phyloP scores from a whole-genome alignment of 1,140 invertebrate species.

The Drosophila tani region DNA sequence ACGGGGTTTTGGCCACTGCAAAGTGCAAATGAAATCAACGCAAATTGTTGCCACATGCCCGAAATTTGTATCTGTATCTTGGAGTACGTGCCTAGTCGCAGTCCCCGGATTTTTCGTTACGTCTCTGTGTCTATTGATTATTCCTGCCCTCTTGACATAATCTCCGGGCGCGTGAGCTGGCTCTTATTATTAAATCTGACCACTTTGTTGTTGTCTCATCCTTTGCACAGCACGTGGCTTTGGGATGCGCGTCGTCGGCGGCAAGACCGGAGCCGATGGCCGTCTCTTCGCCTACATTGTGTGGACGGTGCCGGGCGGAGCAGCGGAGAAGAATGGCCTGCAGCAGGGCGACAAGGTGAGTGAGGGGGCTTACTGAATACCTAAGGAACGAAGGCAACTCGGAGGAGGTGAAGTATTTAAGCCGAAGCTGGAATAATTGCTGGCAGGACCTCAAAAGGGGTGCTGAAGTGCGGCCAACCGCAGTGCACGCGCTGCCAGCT shows the following conservation, averaged over 20 bases:
- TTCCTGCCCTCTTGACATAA: conserved; percentile 44
- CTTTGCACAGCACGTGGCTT: conserved; percentile 91
- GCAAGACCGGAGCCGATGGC: conserved; percentile 93
- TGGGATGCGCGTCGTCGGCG: conserved; percentile 96
- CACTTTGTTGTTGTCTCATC: conserved; percentile 45
- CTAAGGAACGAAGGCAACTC: too few relatives aligned
- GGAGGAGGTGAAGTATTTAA: background rate
- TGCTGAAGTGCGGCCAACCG: conserved; percentile 36
- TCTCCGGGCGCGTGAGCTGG: conserved; percentile 42
- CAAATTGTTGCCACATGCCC: conserved; percentile 77
- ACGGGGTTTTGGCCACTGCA: conserved; percentile 47
- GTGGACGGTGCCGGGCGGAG: conserved; percentile 95
- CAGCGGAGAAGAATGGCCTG: conserved; percentile 94
- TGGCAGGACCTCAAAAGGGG: conserved; percentile 29
- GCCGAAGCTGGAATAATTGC: conserved; percentile 16
- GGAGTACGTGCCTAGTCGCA: conserved; percentile 56
- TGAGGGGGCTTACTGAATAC: background rate
- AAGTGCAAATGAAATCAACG: conserved; percentile 81
- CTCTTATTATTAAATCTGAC: conserved; percentile 66
- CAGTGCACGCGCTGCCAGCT: conserved; percentile 26
- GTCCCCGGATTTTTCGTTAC: conserved; percentile 20
- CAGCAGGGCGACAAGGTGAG: conserved; percentile 94
- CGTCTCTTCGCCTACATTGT: conserved; percentile 95
- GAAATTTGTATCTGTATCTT: conserved; percentile 63
- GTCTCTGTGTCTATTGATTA: conserved; percentile 60